phyloP scores from a whole-genome alignment of 92 coral and sea anemone species.

The Plumapathes pennacea region DNA sequence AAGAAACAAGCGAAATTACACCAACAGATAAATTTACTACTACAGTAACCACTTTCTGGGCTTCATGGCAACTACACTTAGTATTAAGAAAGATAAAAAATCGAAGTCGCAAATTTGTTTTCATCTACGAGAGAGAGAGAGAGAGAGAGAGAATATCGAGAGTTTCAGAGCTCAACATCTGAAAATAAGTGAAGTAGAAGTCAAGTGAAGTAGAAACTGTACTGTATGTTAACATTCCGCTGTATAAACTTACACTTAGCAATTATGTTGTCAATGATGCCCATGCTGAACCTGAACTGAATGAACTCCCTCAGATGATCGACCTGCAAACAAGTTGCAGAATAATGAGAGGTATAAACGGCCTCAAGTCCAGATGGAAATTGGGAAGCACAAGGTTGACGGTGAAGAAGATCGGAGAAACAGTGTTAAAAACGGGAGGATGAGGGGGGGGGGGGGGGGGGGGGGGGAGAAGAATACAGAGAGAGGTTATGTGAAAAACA shows the following conservation, averaged over 20 bases:
- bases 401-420: no score
- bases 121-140: no score
- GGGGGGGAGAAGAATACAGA: background rate
- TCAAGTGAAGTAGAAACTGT: background rate
- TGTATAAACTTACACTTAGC: constrained; percentile 95
- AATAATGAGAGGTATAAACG: background rate
- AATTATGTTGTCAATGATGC: constrained; percentile 90
- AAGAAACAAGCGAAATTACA: background rate
- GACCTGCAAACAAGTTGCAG: constrained; percentile 38
- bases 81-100: no score
- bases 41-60: no score
- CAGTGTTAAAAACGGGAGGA: no score
- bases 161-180: no score
- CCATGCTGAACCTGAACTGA: constrained; percentile 92
- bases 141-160: background rate
- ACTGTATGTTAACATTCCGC: background rate
- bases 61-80: no score
- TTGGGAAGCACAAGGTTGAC: no score
- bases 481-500: background rate
- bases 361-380: no score
- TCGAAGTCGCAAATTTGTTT: no score
- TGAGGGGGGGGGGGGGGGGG: background rate
- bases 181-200: no score
- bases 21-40: no score
- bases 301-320: constrained; percentile 82